Evolutionary conservation across 2,888 invertebrate genomes (phyloP), one percentile per base, ranked within the genome.

Genomic region (Adelphocoris suturalis): DNA sequence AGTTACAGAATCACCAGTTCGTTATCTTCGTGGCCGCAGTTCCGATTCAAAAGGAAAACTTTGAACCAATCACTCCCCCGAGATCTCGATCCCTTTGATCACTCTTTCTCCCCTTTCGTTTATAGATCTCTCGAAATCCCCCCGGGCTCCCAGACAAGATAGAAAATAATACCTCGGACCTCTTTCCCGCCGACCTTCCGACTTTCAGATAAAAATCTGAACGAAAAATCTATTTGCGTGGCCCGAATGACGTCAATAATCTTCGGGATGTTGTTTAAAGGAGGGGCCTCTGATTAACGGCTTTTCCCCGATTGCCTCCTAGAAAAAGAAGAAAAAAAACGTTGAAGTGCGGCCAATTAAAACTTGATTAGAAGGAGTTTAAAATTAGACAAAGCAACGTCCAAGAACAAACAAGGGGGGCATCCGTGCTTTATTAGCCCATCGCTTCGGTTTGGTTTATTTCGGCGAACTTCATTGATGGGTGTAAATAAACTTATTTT

Each of bases 291-390:
- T 78, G 78, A 78, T 78, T 78, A 78, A 78, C 78, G 78, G 78
- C 68, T 27, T 16, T 37, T 37, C 46, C 1, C 78, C 78, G 78
- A 37, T 68, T 14, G 47, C 46, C 46, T 19, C 78, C 13, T 12
- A 46, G 78, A 9, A 19, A 78, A 46, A 78, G 61, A 23, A 27
- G 27, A 11, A 11, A 52, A 52, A 52, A 68, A 68, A 68, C 27
- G 78, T 78, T 78, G 78, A 78, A 78, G 78, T 37, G 46, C 16
- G 16, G 78, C 78, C 78, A 78, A 78, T 78, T 78, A 78, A 78
- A 78, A 78, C 78, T 78, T 78, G 78, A 78, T 78, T 78, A 78
- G 78, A 78, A 78, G 19, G n/a, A 37, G 78, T 78, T 78, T 78
- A 78, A 78, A 78, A 78, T 46, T 78, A 78, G 78, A 68, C 16